These are phyloP conservation scores for Tetranychus cinnabarinus DNA, from an alignment of 1,140 invertebrate genomes.

Conservation along the genomic window DNA sequence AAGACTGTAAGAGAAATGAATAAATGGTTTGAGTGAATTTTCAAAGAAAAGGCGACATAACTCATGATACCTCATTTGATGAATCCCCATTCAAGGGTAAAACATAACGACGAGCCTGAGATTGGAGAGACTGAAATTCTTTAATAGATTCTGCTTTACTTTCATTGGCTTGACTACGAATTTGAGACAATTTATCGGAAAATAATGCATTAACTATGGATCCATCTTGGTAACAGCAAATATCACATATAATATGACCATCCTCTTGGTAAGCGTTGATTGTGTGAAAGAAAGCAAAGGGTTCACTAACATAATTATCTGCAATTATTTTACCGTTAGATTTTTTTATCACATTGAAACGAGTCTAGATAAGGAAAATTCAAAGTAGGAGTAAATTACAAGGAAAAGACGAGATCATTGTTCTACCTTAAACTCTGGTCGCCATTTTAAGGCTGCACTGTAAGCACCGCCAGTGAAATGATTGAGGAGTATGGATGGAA, in stretches of 20 bases:
- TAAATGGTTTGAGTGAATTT: background rate
- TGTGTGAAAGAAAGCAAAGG: conserved; percentile 64
- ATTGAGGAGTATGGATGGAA: conserved; percentile 32
- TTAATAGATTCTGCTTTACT: background rate
- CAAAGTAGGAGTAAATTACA: too few species aligned
- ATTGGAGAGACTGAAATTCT: background rate
- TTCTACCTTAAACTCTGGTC: conserved; percentile 4
- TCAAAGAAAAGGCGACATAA: too few species aligned
- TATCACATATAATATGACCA: conserved; percentile 44
- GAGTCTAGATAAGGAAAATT: conserved; percentile 25
- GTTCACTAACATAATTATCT: conserved; percentile 29
- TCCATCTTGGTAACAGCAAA: conserved; percentile 56
- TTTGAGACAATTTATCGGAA: background rate
- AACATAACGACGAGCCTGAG: conserved; percentile 3
- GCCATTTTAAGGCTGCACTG: conserved; percentile 9
- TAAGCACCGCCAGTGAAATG: conserved; percentile 8
- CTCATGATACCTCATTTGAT: background rate
- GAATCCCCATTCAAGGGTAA: background rate
- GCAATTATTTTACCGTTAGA: conserved; percentile 30
- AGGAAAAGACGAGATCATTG: background rate
- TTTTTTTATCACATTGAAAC: conserved; percentile 43
- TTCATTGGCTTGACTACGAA: too few species aligned
- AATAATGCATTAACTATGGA: conserved; percentile 16
- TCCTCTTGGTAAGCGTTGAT: conserved; percentile 59
- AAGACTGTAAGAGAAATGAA: background rate